Base-by-base conservation (phyloP, 2,797 vertebrate genomes). In the Cyprinella venusta region DNA sequence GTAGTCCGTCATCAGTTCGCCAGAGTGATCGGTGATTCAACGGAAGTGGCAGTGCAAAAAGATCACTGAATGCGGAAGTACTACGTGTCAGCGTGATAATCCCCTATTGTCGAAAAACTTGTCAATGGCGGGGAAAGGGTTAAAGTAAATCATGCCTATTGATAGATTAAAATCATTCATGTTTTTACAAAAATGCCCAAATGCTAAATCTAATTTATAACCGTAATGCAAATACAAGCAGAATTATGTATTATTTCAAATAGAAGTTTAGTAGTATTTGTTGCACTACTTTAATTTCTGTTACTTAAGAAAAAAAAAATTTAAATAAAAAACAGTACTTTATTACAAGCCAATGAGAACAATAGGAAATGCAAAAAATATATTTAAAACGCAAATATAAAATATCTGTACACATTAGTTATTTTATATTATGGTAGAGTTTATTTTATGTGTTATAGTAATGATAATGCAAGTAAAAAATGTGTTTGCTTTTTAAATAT, bases 71-170 rank as follows among this genome's bases (percentile, higher is more conserved):
- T n/a, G n/a, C n/a, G n/a, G n/a, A n/a, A n/a, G n/a, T n/a, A n/a
- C n/a, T n/a, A n/a, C n/a, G n/a, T n/a, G n/a, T n/a, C n/a, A n/a
- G n/a, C n/a, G n/a, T n/a, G n/a, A n/a, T n/a, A n/a, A n/a, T n/a
- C n/a, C n/a, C n/a, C n/a, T n/a, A n/a, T 54, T 54, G 42, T 0
- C 0, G 1, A 8, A 54, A 21, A 54, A 54, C 8, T 54, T 8
- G 19, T 4, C 7, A 54, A 21, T 54, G 52, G 52, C 3, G 1
- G 7, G 19, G 8, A 65, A 8, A 19, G 15, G 26, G 30, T 64
- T 36, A 19, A 33, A 63, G 36, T n/a, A 19, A 52, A 19, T 7
- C 0, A 50, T 1, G 2, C 50, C 36, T 40, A 40, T 40, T 42
- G 24, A 68, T 68, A 13, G 6, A 52, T 7, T 52, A 52, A 50